Conservation (phyloP, 1,140 invertebrate species). For the Mizuhopecten yessoensis region DNA sequence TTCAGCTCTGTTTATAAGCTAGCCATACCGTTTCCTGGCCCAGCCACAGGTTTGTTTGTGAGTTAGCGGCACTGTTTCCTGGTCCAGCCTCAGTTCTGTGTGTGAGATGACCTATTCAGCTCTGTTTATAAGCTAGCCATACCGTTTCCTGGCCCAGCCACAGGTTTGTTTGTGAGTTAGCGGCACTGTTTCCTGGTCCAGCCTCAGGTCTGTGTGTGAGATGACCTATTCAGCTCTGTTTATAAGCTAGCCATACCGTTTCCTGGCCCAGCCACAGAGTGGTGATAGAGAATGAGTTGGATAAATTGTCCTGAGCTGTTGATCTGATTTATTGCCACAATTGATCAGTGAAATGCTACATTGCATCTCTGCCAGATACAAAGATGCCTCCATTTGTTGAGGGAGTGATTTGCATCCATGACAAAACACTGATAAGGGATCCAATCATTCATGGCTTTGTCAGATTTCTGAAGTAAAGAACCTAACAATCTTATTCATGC, state of each 20-base stretch:
- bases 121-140: neutral
- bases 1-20: too few relatives aligned
- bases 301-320: constrained; percentile 7
- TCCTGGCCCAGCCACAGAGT: neutral
- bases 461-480: neutral
- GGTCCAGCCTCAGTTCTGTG: too few relatives aligned
- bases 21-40: neutral
- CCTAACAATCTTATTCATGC: constrained; percentile 17
- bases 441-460: constrained; percentile 16
- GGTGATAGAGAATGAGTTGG: neutral
- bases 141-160: neutral
- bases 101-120: too few relatives aligned
- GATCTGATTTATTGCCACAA: constrained; percentile 25
- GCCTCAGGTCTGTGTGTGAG: neutral
- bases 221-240: too few relatives aligned
- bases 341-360: constrained; percentile 19
- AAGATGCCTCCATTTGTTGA: neutral
- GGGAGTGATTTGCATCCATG: neutral
- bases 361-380: neutral
- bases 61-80: too few relatives aligned
- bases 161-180: too few relatives aligned
- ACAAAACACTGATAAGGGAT: neutral
- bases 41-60: neutral
- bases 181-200: neutral
- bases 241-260: neutral